phyloP scores from a whole-genome alignment of 2,797 vertebrate species.

The Hypotaenidia philippensis region DNA sequence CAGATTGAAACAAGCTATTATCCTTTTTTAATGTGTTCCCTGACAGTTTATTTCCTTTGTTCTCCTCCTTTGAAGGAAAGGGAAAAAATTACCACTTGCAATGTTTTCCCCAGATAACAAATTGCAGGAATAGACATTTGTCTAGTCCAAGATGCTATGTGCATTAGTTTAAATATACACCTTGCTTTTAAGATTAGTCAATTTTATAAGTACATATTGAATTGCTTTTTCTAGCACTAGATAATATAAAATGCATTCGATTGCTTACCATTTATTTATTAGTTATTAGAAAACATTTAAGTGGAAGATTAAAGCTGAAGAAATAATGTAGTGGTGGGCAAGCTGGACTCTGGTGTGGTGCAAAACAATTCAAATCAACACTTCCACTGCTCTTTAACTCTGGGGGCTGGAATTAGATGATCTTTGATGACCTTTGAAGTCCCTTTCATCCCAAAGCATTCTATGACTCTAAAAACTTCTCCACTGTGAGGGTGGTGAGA shows the following conservation, averaged over 20 bases:
- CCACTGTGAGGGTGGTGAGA: too few species aligned
- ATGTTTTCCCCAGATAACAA: not conserved
- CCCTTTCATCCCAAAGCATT: too few species aligned
- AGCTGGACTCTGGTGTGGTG: not conserved
- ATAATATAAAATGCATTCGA: not conserved
- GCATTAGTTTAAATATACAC: not conserved
- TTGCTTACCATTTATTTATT: not conserved
- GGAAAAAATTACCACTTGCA: not conserved
- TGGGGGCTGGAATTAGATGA: too few species aligned
- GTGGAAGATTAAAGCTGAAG: not conserved
- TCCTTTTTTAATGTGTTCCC: not conserved
- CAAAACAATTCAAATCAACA: not conserved
- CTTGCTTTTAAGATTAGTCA: not conserved
- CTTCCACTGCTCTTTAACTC: not conserved
- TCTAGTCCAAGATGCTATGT: not conserved
- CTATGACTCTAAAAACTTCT: too few species aligned
- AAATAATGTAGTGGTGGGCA: not conserved
- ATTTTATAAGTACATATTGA: not conserved
- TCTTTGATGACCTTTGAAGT: too few species aligned
- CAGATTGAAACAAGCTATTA: not conserved
- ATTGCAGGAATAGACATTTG: not conserved
- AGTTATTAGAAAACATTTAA: not conserved
- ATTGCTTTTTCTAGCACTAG: not conserved
- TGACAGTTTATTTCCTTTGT: not conserved
- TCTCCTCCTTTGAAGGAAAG: not conserved